These are phyloP conservation scores for Hylyphantes graminicola DNA, from an alignment of 1,140 invertebrate species.

Conservation along the genomic window DNA sequence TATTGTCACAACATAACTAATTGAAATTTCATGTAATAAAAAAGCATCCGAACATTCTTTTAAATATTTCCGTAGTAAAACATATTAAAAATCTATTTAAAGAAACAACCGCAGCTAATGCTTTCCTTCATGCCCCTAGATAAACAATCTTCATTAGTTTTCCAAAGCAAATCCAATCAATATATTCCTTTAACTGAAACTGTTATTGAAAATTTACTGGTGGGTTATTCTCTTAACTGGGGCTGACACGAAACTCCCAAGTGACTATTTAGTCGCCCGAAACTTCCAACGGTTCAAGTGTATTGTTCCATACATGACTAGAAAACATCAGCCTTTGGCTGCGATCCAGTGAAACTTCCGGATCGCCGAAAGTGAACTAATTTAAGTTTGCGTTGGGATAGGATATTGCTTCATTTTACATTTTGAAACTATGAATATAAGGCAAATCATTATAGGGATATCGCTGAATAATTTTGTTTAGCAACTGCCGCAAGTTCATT, in stretches of 20 bases:
- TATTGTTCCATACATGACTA: slow-evolving; percentile 6
- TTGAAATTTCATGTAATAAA: too few relatives aligned
- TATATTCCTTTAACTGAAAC: too few relatives aligned
- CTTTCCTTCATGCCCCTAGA: too few relatives aligned
- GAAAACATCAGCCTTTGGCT: slow-evolving; percentile 6
- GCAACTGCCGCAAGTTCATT: slow-evolving; percentile 3
- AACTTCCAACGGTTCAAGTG: slow-evolving; percentile 3
- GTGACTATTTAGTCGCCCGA: slow-evolving; percentile 5
- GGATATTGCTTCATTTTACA: slow-evolving; percentile 36
- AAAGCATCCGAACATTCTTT: too few relatives aligned
- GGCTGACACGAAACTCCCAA: neutral
- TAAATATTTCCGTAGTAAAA: too few relatives aligned
- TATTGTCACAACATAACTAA: too few relatives aligned
- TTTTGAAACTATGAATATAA: slow-evolving; percentile 15
- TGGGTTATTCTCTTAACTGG: slow-evolving; percentile 1
- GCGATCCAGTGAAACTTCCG: slow-evolving; percentile 8
- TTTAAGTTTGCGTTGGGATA: slow-evolving; percentile 24
- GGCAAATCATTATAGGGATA: slow-evolving; percentile 8
- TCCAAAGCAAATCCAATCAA: too few relatives aligned
- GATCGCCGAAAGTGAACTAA: slow-evolving; percentile 29
- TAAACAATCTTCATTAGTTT: too few relatives aligned
- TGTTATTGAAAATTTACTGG: too few relatives aligned
- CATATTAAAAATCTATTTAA: too few relatives aligned
- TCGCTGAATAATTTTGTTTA: slow-evolving; percentile 10
- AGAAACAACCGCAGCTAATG: too few relatives aligned